Evolutionary conservation across 2,113 vertebrate species (phyloP).

Genomic region (Pteruthius melanotis): DNA sequence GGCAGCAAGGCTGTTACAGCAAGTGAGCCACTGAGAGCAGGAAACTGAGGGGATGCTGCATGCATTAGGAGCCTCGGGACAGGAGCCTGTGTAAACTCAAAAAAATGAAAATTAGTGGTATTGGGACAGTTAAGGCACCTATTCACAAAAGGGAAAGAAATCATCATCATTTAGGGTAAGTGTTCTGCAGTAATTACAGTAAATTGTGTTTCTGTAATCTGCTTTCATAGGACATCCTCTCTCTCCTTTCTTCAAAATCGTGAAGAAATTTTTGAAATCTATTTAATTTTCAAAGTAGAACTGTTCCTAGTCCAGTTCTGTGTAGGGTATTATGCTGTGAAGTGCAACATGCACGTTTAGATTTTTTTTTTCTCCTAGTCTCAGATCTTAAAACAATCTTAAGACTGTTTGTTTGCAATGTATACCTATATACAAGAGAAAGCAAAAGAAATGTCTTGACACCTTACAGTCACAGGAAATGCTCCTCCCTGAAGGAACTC

Average conservation of each 20-base stretch:
- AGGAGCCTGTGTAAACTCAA: not conserved
- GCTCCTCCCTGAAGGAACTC: not conserved
- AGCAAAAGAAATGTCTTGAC: not conserved
- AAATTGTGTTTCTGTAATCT: not conserved
- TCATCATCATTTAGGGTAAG: not conserved
- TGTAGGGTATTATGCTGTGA: not conserved
- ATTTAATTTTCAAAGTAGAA: not conserved
- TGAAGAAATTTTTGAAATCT: not conserved
- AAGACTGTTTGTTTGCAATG: not conserved
- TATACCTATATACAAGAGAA: not conserved
- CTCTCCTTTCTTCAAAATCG: not conserved
- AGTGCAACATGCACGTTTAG: not conserved
- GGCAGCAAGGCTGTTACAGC: not conserved
- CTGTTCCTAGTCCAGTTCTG: not conserved
- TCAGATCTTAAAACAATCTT: not conserved
- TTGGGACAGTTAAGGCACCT: not conserved
- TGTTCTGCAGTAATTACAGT: not conserved
- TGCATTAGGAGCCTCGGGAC: not conserved
- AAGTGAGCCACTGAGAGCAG: not conserved
- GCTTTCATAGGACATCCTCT: not conserved
- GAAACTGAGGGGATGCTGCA: not conserved
- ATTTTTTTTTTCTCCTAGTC: not conserved
- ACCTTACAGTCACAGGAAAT: not conserved
- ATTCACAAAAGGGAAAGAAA: not conserved
- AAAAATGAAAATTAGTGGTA: not conserved